Evolutionary conservation across 2,113 vertebrate species (phyloP).

Genomic region (Leucoraja erinaceus): DNA sequence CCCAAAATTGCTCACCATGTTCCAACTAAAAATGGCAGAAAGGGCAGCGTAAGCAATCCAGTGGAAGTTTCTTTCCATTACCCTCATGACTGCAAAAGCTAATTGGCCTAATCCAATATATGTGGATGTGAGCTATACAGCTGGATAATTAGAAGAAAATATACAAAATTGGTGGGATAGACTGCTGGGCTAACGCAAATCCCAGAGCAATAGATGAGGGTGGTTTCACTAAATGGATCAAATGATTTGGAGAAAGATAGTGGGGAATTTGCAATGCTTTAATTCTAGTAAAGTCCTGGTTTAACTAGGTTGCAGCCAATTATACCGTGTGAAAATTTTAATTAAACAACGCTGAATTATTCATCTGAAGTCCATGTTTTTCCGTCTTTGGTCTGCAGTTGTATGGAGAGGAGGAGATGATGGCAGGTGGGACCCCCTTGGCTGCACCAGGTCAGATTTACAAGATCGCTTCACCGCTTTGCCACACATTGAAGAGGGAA

Average conservation of each 20-base stretch:
- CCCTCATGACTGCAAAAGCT: neutral
- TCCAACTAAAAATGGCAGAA: too few species aligned
- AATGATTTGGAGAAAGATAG: slow-evolving; percentile 14
- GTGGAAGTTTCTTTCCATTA: neutral
- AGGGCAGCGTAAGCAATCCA: neutral
- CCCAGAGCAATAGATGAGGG: neutral
- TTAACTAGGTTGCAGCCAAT: slow-evolving; percentile 22
- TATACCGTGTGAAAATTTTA: slow-evolving; percentile 25
- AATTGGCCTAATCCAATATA: neutral
- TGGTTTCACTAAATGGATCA: slow-evolving; percentile 2
- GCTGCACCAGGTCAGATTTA: neutral
- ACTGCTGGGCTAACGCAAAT: neutral
- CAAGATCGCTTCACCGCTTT: neutral
- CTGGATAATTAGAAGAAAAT: neutral
- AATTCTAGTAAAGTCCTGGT: neutral
- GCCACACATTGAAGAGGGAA: neutral
- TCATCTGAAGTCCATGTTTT: slow-evolving; percentile 12
- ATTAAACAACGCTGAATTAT: slow-evolving; percentile 31
- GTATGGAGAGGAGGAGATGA: slow-evolving; percentile 29
- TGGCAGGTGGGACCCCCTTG: neutral
- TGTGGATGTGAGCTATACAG: neutral
- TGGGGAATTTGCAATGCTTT: neutral
- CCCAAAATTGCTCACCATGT: too few species aligned
- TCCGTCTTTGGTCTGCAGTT: neutral
- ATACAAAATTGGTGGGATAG: neutral